phyloP scores from a whole-genome alignment of 2,888 invertebrate genomes.

The Toxonevra muliebris region DNA sequence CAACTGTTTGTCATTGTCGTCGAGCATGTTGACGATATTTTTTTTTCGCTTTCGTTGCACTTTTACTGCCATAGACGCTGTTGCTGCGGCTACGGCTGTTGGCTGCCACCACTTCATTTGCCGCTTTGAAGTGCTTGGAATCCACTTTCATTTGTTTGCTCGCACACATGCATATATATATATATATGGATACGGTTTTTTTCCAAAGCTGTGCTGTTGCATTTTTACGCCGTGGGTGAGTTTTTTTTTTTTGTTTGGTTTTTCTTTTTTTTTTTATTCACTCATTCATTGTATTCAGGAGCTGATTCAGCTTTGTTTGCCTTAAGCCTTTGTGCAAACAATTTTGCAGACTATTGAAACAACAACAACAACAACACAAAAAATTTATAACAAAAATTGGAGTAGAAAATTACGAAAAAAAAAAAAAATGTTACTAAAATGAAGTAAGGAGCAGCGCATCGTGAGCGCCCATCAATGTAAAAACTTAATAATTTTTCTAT shows the following conservation, averaged over 20 bases:
- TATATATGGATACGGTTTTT: too few species aligned
- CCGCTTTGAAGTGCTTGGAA: constrained; percentile 55
- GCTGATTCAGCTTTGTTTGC: constrained; percentile 60
- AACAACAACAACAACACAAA: neutral
- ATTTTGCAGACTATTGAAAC: constrained; percentile 47
- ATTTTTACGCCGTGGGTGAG: constrained; percentile 22
- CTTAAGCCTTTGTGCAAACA: constrained; percentile 59
- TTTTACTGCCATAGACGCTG: constrained; percentile 48
- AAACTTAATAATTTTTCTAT: too few species aligned
- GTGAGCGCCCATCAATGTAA: too few species aligned
- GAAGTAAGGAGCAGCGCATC: too few species aligned
- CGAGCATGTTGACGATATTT: constrained; percentile 25
- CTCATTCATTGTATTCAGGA: constrained; percentile 40
- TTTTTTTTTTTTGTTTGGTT: constrained; percentile 26
- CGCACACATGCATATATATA: too few species aligned
- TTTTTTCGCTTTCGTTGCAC: constrained; percentile 57
- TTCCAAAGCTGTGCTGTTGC: constrained; percentile 16
- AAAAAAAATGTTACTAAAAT: neutral
- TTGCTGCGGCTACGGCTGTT: constrained; percentile 26
- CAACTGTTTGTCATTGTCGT: constrained; percentile 44
- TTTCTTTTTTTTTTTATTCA: constrained; percentile 41
- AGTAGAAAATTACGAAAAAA: neutral
- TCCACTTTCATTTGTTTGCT: constrained; percentile 60
- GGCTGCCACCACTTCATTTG: constrained; percentile 52
- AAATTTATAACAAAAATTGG: too few species aligned